Base-by-base conservation (phyloP, 2,113 vertebrate genomes). In the Crypturellus undulatus region DNA sequence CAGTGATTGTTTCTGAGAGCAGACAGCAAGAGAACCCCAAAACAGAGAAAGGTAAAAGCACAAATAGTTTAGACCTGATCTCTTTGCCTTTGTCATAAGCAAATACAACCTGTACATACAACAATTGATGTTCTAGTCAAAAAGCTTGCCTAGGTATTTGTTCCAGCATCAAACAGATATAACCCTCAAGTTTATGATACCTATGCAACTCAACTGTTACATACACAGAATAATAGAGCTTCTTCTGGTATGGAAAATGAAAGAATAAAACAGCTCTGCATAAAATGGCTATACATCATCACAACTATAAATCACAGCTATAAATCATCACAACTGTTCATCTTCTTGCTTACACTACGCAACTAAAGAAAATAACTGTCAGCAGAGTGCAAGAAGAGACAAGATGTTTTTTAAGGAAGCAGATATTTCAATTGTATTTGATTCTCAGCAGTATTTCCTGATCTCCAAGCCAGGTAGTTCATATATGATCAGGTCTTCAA, bases 311-410 rank as follows among this genome's bases (percentile, higher is more conserved):
- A 38, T 38, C 38, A 38, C 38, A 38, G 38, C 26, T 18, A 80
- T 6, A n/a, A 34, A 34, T 63, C 71, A 14, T 26, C 10, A 28
- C 1, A 4, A n/a, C 3, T 42, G 18, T 38, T 89, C 38, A 25
- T 24, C 1, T 0, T 79, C 10, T 42, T 52, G 5, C 6, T 91
- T 75, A 38, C 34, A 76, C 10, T 10, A 43, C 0, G 1, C 1
- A 5, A 78, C 6, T n/a, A 21, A 79, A 47, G 19, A 49, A 45
- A 64, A 15, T 49, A 38, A 91, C 36, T 58, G 18, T 30, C 40
- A 77, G 25, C 28, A 90, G 8, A 73, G 40, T 83, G 4, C 6
- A 85, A 40, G 16, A 13, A 70, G 3, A 92, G 18, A 1, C 20
- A 40, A 54, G 52, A 72, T 6, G 9, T 56, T 75, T 52, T 78